Base-by-base conservation (phyloP, 1,140 invertebrate genomes). In the Drosophila sproati region DNA sequence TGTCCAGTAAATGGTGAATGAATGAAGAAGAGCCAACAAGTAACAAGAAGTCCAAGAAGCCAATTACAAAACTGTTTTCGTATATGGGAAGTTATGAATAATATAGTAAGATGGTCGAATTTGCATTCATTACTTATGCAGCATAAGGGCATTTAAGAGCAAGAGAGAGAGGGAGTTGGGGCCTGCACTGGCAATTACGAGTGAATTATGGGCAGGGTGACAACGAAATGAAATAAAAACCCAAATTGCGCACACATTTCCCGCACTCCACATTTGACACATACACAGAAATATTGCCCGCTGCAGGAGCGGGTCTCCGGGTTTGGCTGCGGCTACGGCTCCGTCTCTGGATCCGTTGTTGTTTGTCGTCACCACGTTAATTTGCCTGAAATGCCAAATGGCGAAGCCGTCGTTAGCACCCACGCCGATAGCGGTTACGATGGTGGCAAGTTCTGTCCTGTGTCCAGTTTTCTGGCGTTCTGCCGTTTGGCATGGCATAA, bases 341-440 rank as follows among this genome's bases (percentile, higher is more conserved):
- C 20, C 20, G 20, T 20, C 20, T 20, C 20, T 20, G 20, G 20
- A 1, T 20, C 1, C 20, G 1, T 20, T 20, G 20, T 20, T 0
- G 20, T 12, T 57, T 10, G 34, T 56, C 28, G 41, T 60, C 29
- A 41, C 63, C 20, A 41, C 76, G 66, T 69, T 83, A 80, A 83
- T 82, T 78, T 82, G 62, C 52, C 48, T 37, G 55, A 75, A 82
- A 76, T 69, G 62, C 64, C 80, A 77, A 82, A 73, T 83, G 62
- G 60, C 75, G 35, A 51, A 37, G 28, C 41, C 47, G 59, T 83
- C 67, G 67, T 83, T 83, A 80, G 77, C 80, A 64, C 81, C 77
- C 81, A 83, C 81, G 77, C 68, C 32, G 3, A 66, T 73, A 34
- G 61, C 54, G 41, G 54, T 37, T 10, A 63, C 59, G 37, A 3